These are phyloP conservation scores for Papilio machaon DNA, from an alignment of 1,140 invertebrate species.

Conservation along the genomic window DNA sequence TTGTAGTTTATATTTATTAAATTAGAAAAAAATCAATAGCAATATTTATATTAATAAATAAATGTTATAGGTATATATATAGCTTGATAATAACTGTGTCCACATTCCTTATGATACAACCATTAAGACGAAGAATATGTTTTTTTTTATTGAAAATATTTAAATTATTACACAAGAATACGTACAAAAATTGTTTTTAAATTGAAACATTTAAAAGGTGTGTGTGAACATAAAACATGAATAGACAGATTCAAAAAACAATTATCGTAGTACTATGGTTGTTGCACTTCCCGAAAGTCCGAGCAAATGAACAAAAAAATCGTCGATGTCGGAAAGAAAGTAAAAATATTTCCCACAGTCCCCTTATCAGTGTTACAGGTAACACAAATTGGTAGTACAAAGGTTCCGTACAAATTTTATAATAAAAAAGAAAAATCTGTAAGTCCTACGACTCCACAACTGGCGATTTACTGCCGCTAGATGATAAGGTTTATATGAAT, in stretches of 20 bases:
- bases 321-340: slow-evolving; percentile 26
- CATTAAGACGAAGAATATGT: too few relatives aligned
- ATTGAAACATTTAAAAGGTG: background rate
- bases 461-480: too few relatives aligned
- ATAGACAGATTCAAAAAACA: slow-evolving; percentile 18
- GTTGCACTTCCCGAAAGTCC: slow-evolving; percentile 25
- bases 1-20: background rate
- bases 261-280: background rate
- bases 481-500: too few relatives aligned
- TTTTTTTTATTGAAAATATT: background rate
- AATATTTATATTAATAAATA: too few relatives aligned
- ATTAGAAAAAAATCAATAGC: too few relatives aligned
- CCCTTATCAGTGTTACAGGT: background rate
- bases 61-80: too few relatives aligned
- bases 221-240: slow-evolving; percentile 12
- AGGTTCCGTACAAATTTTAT: background rate
- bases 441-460: background rate
- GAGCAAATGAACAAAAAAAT: slow-evolving; percentile 25
- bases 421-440: background rate
- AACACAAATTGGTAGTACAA: background rate
- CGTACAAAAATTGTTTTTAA: background rate
- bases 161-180: background rate
- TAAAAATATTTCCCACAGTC: slow-evolving; percentile 38
- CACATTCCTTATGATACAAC: too few relatives aligned
- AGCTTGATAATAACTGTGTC: too few relatives aligned